Percentiles rank a stretch among this genome's conserved stretches.
These are phyloP conservation scores for Amazona guildingii DNA, from an alignment of 2,113 vertebrate species.

Conservation along the genomic window DNA sequence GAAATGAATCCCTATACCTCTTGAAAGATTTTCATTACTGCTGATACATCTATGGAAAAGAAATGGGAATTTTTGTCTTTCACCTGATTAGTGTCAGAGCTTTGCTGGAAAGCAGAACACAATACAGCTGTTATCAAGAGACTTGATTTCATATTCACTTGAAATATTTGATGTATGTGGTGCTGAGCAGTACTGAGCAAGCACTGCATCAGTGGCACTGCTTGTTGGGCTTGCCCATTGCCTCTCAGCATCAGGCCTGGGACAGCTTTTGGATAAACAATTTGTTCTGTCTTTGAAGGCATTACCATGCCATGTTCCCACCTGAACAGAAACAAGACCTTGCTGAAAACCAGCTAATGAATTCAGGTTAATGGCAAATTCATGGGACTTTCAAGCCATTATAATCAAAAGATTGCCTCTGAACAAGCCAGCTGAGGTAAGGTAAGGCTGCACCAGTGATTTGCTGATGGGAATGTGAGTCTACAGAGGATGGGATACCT, in stretches of 20 bases:
- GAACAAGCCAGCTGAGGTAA: not conserved
- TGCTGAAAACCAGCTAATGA: not conserved
- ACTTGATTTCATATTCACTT: not conserved
- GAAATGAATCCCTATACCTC: not conserved
- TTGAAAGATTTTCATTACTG: not conserved
- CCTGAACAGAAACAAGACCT: not conserved
- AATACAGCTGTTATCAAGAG: not conserved
- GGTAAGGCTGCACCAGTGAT: not conserved
- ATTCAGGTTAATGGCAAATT: not conserved
- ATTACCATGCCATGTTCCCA: not conserved
- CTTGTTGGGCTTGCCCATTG: accelerated
- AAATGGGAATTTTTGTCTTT: conserved; percentile 9
- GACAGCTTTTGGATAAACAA: not conserved
- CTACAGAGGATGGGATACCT: not conserved
- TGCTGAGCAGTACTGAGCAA: not conserved
- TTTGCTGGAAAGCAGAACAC: conserved; percentile 19
- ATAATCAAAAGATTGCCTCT: not conserved
- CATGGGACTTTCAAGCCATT: not conserved
- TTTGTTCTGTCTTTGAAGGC: not conserved
- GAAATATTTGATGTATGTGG: not conserved
- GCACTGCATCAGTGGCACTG: not conserved
- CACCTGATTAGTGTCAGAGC: not conserved
- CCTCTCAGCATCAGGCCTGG: not conserved
- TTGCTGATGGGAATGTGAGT: not conserved
- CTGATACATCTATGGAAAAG: not conserved